Evolutionary conservation across 2,888 invertebrate genomes (phyloP), one percentile per base, ranked within the genome.

Genomic region (Hesperia comma): DNA sequence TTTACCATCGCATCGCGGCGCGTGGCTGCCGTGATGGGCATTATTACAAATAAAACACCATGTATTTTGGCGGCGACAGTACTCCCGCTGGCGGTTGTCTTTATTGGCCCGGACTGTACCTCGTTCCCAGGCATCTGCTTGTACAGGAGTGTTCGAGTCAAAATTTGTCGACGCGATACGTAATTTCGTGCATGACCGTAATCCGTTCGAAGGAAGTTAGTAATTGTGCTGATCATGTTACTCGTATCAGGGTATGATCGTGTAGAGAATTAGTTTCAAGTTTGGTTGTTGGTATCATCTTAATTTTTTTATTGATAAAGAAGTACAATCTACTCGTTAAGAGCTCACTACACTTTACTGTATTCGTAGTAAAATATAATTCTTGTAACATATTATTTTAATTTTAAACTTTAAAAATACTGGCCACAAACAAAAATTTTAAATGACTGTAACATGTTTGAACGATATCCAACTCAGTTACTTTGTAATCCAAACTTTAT

Each of bases 31-130:
- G 54, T 56, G 63, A 67, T 55, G 58, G 43, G 54, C 57, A 58
- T 64, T 51, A 71, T 68, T 71, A 70, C 70, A 71, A 72, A 71
- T 71, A 71, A 69, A 71, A 69, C 67, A 63, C 62, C 72, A 64
- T 71, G 68, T 71, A 68, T 68, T 70, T 62, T 26, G 55, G 60
- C 60, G 62, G 55, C 60, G 70, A 66, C 68, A 62, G 68, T 32
- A 58, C 60, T 53, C 55, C 67, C 63, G 49, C 43, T 61, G 62
- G 46, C 67, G 55, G 37, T 56, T 49, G 53, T 62, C 69, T 70
- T 63, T 69, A 70, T 69, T 63, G 56, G 26, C 33, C 56, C 10
- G 49, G 63, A 57, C 55, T 33, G 61, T 55, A 63, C 60, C 49
- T 60, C 43, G 32, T 55, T 55, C 63, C 57, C 54, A 46, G 26